A percentile compares a stretch with the other conserved stretches of the same genome.
Conservation (phyloP, 1,140 invertebrate genomes). For the Phocides pigmalion region DNA sequence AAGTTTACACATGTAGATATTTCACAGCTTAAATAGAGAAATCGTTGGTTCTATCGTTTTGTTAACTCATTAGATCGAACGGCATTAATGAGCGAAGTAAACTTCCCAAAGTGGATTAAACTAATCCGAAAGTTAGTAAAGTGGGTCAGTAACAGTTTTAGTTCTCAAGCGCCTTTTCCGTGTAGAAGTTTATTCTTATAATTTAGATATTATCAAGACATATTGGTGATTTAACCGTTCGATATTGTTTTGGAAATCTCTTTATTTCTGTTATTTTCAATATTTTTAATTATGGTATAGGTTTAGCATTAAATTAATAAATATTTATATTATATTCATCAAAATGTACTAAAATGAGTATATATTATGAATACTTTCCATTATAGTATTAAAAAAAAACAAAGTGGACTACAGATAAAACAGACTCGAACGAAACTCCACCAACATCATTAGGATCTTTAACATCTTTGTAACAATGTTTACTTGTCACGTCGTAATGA, state of each 20-base stretch:
- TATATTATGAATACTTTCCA: too few relatives aligned
- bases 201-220: constrained; percentile 8
- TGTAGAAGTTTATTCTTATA: constrained; percentile 20
- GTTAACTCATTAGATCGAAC: constrained; percentile 42
- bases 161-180: constrained; percentile 15
- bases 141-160: constrained; percentile 39
- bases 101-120: constrained; percentile 49
- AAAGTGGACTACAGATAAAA: background rate
- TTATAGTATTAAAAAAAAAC: too few relatives aligned
- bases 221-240: background rate
- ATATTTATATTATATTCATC: too few relatives aligned
- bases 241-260: background rate
- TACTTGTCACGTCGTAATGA: background rate
- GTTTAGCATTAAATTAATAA: too few relatives aligned
- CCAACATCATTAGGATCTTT: constrained; percentile 13
- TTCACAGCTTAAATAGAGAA: constrained; percentile 37
- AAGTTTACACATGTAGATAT: constrained; percentile 27
- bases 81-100: constrained; percentile 42
- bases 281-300: too few relatives aligned
- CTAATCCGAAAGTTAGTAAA: constrained; percentile 48
- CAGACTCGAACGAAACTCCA: background rate
- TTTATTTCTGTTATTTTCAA: background rate
- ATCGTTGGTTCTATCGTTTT: constrained; percentile 37
- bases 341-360: too few relatives aligned
- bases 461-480: background rate